phyloP scores from a whole-genome alignment of 2,797 vertebrate genomes.

The Chelon auratus region DNA sequence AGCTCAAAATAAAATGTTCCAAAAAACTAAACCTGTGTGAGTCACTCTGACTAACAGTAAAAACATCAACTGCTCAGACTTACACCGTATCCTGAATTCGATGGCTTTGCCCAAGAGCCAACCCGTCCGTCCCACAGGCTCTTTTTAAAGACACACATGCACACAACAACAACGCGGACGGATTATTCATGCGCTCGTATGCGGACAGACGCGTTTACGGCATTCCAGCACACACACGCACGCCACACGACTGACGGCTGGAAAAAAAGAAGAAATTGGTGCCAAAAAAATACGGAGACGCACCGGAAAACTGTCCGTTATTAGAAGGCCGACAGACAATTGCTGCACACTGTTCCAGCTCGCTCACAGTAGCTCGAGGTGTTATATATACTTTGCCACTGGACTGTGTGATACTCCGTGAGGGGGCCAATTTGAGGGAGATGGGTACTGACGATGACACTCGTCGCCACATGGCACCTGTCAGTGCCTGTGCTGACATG shows the following conservation, averaged over 20 bases:
- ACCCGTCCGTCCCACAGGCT: constrained; percentile 40
- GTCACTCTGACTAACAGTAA: constrained; percentile 33
- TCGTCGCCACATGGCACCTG: constrained; percentile 69
- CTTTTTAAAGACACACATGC: constrained; percentile 25
- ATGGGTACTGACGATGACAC: constrained; percentile 63
- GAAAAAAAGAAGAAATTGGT: constrained; percentile 24
- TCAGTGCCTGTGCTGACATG: constrained; percentile 69
- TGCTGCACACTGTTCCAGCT: constrained; percentile 16
- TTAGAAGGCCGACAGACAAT: constrained; percentile 36
- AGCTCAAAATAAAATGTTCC: constrained; percentile 42
- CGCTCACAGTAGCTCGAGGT: constrained; percentile 24
- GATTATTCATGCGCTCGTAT: constrained; percentile 12
- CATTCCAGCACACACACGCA: constrained; percentile 22
- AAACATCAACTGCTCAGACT: constrained; percentile 53
- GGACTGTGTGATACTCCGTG: constrained; percentile 50
- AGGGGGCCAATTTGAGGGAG: constrained; percentile 66
- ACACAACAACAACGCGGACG: constrained; percentile 8
- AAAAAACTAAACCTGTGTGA: constrained; percentile 48
- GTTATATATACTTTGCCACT: constrained; percentile 35
- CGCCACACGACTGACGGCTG: constrained; percentile 25
- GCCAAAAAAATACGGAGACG: constrained; percentile 26
- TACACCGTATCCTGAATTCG: constrained; percentile 39
- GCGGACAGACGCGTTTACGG: constrained; percentile 17
- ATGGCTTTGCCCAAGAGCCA: constrained; percentile 47
- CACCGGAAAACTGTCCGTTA: constrained; percentile 9